Base-by-base conservation (phyloP, 2,888 invertebrate genomes). In the Andrena dorsata region DNA sequence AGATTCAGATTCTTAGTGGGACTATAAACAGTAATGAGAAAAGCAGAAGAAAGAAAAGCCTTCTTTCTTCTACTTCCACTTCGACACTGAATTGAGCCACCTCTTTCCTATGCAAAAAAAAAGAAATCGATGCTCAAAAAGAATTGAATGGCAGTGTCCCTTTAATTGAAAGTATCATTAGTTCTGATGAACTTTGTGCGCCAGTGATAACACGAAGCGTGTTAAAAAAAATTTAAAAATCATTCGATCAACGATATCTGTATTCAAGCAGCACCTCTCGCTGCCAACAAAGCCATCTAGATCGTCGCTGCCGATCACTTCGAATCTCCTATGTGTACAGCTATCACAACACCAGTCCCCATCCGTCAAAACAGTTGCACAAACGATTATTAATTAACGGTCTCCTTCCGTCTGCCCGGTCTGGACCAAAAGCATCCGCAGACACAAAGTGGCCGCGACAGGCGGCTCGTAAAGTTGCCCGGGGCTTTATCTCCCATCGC, bases 381-480 rank as follows among this genome's bases (percentile, higher is more conserved):
- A 28, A 35, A 26, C 71, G 47, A 53, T 49, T 51, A 72, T 72
- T 63, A 72, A 49, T 72, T 51, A 63, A 32, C 32, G n/a, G 35
- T 30, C 63, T 63, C 30, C 26, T 5, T 5, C 16, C 35, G 35
- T 35, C 35, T 10, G 10, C 5, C 51, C 7, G 51, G 32, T 10
- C 20, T 13, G 23, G 13, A 2, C 10, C 26, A 16, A 30, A 49
- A 41, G 65, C n/a, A 60, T 71, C 53, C 41, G 30, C 23, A 30
- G 20, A 20, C 10, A 10, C 56, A 56, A 58, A 64, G 28, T 7
- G 41, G 2, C n/a, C 20, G n/a, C 47, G 30, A 41, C 61, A 56
- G 20, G 53, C 35, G 66, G 71, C 76, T 86, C 86, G 74, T 87
- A 85, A 86, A 86, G 58, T 78, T 80, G 56, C 56, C 53, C 49